phyloP scores from a whole-genome alignment of 2,113 vertebrate genomes.

The Perccottus glenii region DNA sequence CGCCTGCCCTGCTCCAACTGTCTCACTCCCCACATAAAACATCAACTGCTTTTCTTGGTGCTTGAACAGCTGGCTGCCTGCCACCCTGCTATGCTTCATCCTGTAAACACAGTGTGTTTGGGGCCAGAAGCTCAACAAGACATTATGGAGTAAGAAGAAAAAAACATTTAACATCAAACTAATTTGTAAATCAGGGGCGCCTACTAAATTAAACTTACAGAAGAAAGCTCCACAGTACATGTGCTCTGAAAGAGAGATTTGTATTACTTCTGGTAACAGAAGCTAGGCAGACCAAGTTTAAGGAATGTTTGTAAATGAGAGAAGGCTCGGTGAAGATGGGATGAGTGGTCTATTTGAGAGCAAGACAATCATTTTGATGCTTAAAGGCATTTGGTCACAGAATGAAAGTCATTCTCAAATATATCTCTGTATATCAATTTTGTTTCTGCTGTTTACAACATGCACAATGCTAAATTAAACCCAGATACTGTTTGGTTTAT shows the following conservation, averaged over 20 bases:
- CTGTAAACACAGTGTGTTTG: constrained; percentile 57
- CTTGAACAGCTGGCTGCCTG: constrained; percentile 55
- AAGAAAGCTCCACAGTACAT: background rate
- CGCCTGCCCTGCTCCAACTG: background rate
- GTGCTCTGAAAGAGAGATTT: background rate
- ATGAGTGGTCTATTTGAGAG: too few relatives aligned
- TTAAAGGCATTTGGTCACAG: too few relatives aligned
- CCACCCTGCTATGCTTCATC: constrained; percentile 44
- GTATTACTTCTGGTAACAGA: constrained; percentile 17
- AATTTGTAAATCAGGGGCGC: constrained; percentile 37
- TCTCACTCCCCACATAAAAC: constrained; percentile 21
- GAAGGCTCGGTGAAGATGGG: too few relatives aligned
- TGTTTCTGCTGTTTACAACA: too few relatives aligned
- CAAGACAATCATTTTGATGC: too few relatives aligned
- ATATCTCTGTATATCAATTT: too few relatives aligned
- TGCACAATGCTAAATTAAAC: too few relatives aligned
- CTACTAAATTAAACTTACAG: constrained; percentile 19
- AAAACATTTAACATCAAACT: constrained; percentile 13
- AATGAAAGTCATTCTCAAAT: too few relatives aligned
- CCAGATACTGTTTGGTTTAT: too few relatives aligned
- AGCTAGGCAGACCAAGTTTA: background rate
- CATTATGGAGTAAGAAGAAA: constrained; percentile 10
- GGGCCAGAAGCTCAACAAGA: constrained; percentile 33
- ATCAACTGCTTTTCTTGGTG: constrained; percentile 55
- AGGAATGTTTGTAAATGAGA: background rate